A percentile compares a stretch with the other conserved stretches of the same genome.
These are phyloP conservation scores for Bombus pyrosoma DNA, from an alignment of 1,140 invertebrate species.

Conservation along the genomic window DNA sequence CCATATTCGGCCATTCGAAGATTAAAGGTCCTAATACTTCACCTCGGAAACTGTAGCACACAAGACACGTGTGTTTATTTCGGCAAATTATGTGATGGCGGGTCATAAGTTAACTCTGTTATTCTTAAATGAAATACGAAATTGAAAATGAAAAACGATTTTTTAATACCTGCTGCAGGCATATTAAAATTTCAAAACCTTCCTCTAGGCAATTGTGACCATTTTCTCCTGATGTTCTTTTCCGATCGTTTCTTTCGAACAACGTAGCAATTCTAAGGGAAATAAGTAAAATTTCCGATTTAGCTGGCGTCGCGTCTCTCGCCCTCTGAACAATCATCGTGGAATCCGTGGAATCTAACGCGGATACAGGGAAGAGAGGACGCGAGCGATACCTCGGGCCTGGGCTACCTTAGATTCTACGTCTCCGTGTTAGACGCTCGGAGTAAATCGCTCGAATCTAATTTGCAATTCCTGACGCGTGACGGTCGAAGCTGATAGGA, in stretches of 20 bases:
- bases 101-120: not conserved
- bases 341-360: conserved; percentile 45
- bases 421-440: not conserved
- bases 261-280: not conserved
- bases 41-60: not conserved
- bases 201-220: too few species aligned
- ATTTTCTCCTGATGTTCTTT: too few species aligned
- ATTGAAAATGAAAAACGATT: not conserved
- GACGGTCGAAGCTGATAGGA: conserved; percentile 24
- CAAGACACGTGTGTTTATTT: not conserved
- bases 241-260: not conserved
- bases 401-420: conserved; percentile 13
- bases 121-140: not conserved
- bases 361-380: not conserved
- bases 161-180: not conserved
- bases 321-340: not conserved
- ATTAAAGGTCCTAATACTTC: conserved; percentile 18
- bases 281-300: conserved; percentile 40
- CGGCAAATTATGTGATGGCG: too few species aligned
- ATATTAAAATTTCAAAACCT: not conserved
- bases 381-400: not conserved
- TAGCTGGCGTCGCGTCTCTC: not conserved
- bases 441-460: conserved; percentile 52
- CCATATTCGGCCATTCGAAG: conserved; percentile 1
- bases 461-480: conserved; percentile 55